Conservation (phyloP, 2,888 invertebrate species). For the Noctua fimbriata region DNA sequence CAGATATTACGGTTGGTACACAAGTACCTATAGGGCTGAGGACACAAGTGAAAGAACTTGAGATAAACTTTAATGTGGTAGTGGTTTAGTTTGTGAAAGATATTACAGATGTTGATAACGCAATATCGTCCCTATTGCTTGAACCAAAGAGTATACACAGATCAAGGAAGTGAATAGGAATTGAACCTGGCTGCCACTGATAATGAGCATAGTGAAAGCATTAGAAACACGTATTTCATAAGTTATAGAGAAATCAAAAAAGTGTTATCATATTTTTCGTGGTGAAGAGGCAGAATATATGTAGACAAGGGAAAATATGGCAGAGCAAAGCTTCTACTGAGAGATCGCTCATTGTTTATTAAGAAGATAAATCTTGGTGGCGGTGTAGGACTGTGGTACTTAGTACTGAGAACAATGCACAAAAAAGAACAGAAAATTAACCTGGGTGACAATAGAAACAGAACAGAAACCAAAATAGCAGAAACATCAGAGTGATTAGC, state of each 20-base stretch:
- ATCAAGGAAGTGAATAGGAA: not conserved
- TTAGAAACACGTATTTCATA: not conserved
- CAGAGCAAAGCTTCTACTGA: not conserved
- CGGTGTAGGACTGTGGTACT: not conserved
- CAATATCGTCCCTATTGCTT: not conserved
- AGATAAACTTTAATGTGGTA: conserved; percentile 22
- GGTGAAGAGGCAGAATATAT: not conserved
- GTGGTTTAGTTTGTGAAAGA: conserved; percentile 4
- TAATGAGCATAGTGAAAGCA: not conserved
- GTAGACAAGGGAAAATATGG: not conserved
- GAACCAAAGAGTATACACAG: not conserved
- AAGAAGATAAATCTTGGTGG: not conserved
- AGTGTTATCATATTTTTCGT: not conserved
- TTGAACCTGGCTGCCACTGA: not conserved
- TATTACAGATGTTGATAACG: not conserved
- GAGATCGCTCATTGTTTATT: not conserved
- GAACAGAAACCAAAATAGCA: too few species aligned
- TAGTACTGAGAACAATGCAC: not conserved
- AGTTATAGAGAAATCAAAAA: not conserved
- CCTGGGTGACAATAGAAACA: not conserved
- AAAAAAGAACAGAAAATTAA: not conserved
- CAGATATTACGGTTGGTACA: conserved; percentile 52
- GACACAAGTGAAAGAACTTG: conserved; percentile 43
- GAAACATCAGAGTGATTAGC: not conserved
- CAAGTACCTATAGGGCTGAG: conserved; percentile 38